Base-by-base conservation (phyloP, 2,113 vertebrate genomes). In the Spilogale gracilis region DNA sequence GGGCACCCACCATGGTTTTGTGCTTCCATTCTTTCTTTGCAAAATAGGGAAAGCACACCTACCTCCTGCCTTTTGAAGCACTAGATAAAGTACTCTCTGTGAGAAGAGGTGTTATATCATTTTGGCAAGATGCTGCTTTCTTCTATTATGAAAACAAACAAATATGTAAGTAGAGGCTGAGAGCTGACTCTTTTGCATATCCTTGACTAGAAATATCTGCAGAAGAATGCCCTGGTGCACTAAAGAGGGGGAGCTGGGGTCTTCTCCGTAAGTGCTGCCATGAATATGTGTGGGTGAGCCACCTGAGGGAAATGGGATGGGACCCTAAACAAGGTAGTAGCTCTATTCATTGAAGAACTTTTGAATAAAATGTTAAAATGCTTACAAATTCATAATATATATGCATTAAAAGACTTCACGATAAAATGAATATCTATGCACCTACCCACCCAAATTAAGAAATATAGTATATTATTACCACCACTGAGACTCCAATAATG, bases 361-460 rank as follows among this genome's bases (percentile, higher is more conserved):
- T 81, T 63, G 58, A 91, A 83, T 74, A 86, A 76, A 90, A 74
- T 69, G 78, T 93, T 48, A 90, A 86, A 71, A 20, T 67, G 38
- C 45, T 60, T 69, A 73, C 11, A 56, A 25, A 82, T 71, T 92
- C 30, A 60, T 78, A 88, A 91, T 25, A 16, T 4, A 27, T 58
- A 2, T 56, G 58, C 88, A 27, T 54, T 94, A 60, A 48, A 89
- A 89, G 74, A 65, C 25, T 54, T 89, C 16, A 58, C 45, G 67
- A 56, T 84, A 32, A 83, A 90, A 82, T 45, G 25, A n/a, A 74
- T 79, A 30, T 73, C 76, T 58, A 8, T 50, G 12, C 60, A 78
- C 23, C 30, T 85, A 94, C 38, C 16, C 18, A 71, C 21, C 54
- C 38, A 79, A 43, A 92, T 25, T 78, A 79, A 91, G 61, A 91